Evolutionary conservation across 2,888 invertebrate genomes (phyloP).

Genomic region (Bembecia ichneumoniformis): DNA sequence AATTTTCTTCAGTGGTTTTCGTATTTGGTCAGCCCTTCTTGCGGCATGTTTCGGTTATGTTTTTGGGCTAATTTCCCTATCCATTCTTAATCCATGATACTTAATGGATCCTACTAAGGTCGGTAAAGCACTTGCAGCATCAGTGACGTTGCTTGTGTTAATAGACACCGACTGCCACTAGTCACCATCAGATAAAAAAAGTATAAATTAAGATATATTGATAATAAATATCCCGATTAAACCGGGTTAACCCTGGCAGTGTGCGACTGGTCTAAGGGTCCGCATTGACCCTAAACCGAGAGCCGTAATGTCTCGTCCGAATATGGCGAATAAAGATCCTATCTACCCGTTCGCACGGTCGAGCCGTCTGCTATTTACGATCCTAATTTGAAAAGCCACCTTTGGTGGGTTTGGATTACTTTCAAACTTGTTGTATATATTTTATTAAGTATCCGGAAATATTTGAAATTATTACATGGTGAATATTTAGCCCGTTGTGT

Average conservation of each 20-base stretch:
- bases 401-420: conserved; percentile 1
- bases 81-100: no score
- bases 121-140: no score
- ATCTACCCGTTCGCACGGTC: conserved; percentile 51
- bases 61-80: no score
- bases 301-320: conserved; percentile 34
- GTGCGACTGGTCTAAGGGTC: conserved; percentile 19
- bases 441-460: background rate
- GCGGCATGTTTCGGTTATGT: no score
- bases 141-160: no score
- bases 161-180: no score
- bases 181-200: no score
- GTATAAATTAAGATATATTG: no score
- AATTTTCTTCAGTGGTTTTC: no score
- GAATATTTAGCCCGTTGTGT: background rate
- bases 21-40: no score
- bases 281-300: conserved; percentile 44
- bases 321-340: conserved; percentile 46
- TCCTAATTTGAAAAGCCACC: conserved; percentile 8
- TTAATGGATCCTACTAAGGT: no score
- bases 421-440: background rate
- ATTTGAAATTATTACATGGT: background rate
- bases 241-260: background rate
- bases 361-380: conserved; percentile 26
- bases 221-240: background rate